Base-by-base conservation (phyloP, 2,888 invertebrate species). In the Mesochorus sp. region DNA sequence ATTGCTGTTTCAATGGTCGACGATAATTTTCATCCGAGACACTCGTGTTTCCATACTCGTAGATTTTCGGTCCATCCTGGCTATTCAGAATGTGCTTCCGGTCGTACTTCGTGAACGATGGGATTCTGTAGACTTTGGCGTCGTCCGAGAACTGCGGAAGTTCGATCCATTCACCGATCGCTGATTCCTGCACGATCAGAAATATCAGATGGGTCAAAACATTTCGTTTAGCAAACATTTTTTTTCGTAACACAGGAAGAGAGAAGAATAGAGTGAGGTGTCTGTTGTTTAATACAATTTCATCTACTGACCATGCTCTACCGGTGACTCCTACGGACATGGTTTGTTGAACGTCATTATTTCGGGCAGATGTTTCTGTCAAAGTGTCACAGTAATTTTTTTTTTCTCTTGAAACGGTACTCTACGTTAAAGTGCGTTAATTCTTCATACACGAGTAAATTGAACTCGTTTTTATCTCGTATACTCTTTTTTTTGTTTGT, bases 111-210 rank as follows among this genome's bases (percentile, higher is more conserved):
- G 49, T 62, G n/a, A 67, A 67, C n/a, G n/a, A n/a, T 24, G 64
- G 73, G 1, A 78, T 34, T 21, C 87, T 83, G 78, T 91, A 91
- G 55, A 91, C 76, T 75, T 86, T 90, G 1, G 72, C 70, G 2
- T 85, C 84, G 39, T 89, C 86, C 2, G 91, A 91, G 72, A 91
- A 91, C 72, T 90, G 85, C 0, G 91, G 90, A 61, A 91, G 81
- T n/a, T 91, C 90, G 8, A 91, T 77, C 91, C 91, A 91, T 61
- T 89, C 90, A 57, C 83, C 81, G n/a, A 66, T 31, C 1, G 74
- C 62, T 24, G 53, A 28, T 73, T 75, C 49, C 53, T 74, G 51
- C 21, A 78, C 26, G 47, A 71, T 68, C 12, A 72, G 21, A 47
- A 80, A 64, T 12, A 82, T 39, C 3, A 79, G 6, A 68, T 31